Percentiles rank a stretch among this genome's conserved stretches.
Conservation (phyloP, 2,888 invertebrate genomes). For the Luperina nickerlii region DNA sequence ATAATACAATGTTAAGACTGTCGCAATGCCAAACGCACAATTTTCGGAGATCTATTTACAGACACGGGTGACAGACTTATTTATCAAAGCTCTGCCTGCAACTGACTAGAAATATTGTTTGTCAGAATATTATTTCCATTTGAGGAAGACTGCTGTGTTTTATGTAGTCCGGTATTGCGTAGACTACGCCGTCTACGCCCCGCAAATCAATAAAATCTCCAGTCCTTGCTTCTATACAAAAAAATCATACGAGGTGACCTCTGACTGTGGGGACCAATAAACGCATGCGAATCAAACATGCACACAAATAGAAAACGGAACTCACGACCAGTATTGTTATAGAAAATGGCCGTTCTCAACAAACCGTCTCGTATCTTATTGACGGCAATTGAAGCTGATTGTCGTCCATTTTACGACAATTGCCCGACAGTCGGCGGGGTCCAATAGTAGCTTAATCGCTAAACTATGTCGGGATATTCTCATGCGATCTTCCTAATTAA, state of each 20-base stretch:
- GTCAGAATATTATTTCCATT: conserved; percentile 7
- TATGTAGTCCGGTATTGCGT: neutral
- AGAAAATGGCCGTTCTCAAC: conserved; percentile 69
- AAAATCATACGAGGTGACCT: conserved; percentile 27
- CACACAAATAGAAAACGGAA: conserved; percentile 65
- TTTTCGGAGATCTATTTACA: conserved; percentile 37
- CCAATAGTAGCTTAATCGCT: conserved; percentile 80
- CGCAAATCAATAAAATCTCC: conserved; percentile 50
- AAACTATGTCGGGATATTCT: conserved; percentile 84
- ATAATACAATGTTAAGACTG: conserved; percentile 19
- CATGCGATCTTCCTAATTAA: conserved; percentile 84
- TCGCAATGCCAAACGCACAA: conserved; percentile 34
- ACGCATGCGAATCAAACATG: conserved; percentile 52
- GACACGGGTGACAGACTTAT: conserved; percentile 47
- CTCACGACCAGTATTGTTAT: conserved; percentile 66
- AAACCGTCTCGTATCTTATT: conserved; percentile 83
- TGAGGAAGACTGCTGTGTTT: neutral
- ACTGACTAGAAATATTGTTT: conserved; percentile 12
- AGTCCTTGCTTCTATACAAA: conserved; percentile 7
- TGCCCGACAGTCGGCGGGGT: conserved; percentile 72
- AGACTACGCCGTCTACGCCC: neutral
- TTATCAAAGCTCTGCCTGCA: conserved; percentile 31
- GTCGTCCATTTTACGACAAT: conserved; percentile 87
- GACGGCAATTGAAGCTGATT: conserved; percentile 88
- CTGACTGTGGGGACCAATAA: conserved; percentile 40